Conservation (phyloP, 2,797 vertebrate genomes). For the Euthynnus affinis region DNA sequence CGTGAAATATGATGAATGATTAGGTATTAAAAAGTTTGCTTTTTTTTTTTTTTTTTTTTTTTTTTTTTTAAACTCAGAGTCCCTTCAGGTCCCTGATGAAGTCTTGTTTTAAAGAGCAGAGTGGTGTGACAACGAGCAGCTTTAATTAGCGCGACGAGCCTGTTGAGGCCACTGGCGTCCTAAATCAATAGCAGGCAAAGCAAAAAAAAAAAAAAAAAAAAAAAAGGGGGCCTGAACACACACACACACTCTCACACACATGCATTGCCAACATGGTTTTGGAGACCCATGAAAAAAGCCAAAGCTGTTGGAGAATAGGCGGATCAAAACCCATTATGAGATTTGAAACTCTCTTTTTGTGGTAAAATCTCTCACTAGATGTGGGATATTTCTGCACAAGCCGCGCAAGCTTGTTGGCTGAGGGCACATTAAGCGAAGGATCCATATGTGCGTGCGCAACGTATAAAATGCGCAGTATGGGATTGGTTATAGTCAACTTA, state of each 20-base stretch:
- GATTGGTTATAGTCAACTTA: conserved; percentile 28
- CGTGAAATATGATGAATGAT: conserved; percentile 8
- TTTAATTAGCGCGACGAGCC: conserved; percentile 49
- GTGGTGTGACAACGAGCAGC: conserved; percentile 40
- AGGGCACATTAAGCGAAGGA: background rate
- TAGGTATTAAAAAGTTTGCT: conserved; percentile 21
- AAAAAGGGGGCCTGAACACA: conserved; percentile 24
- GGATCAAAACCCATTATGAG: conserved; percentile 76
- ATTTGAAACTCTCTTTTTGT: conserved; percentile 68
- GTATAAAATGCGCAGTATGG: background rate
- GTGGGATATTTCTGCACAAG: conserved; percentile 45
- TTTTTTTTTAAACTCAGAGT: background rate
- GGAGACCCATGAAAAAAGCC: conserved; percentile 67
- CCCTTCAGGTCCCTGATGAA: conserved; percentile 11
- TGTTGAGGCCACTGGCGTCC: conserved; percentile 49
- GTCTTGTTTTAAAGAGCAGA: conserved; percentile 36
- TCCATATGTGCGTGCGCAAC: conserved; percentile 6
- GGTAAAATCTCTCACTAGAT: conserved; percentile 49
- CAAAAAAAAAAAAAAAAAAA: too few species aligned
- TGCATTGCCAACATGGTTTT: conserved; percentile 64
- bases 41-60: background rate
- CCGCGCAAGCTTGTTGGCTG: conserved; percentile 23
- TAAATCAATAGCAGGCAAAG: conserved; percentile 46
- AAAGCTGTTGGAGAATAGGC: conserved; percentile 73
- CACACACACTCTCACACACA: conserved; percentile 5